A percentile compares a stretch with the other conserved stretches of the same genome.
Evolutionary conservation across 2,797 vertebrate genomes (phyloP).

Genomic region (Peromyscus melanophrys): DNA sequence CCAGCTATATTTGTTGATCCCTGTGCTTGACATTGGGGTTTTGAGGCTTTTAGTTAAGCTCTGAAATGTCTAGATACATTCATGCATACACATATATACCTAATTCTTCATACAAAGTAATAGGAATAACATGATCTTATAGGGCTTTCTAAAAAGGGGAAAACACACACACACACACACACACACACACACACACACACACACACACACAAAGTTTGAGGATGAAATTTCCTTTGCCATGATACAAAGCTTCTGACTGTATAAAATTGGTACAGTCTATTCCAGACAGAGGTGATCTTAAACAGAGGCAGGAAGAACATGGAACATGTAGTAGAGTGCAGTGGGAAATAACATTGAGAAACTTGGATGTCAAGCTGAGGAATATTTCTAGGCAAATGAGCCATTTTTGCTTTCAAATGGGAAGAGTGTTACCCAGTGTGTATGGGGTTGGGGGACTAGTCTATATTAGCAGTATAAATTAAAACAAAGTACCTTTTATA

Average conservation of each 20-base stretch:
- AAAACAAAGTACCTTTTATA: neutral
- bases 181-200: too few species aligned
- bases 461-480: neutral
- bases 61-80: neutral
- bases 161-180: too few species aligned
- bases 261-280: conserved; percentile 2
- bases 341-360: neutral
- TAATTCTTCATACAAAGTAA: neutral
- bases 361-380: neutral
- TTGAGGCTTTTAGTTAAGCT: conserved; percentile 25
- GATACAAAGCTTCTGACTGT: conserved; percentile 22
- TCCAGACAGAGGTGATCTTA: neutral
- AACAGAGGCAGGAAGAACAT: neutral
- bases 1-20: neutral
- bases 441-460: neutral
- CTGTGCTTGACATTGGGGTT: neutral
- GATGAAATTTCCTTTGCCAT: conserved; percentile 12
- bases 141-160: conserved; percentile 22
- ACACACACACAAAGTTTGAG: neutral
- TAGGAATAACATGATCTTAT: neutral
- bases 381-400: neutral
- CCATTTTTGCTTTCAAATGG: conserved; percentile 26
- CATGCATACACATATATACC: neutral
- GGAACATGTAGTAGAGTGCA: neutral
- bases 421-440: neutral